Base-by-base conservation (phyloP, 2,797 vertebrate species). In the Urophycis tenuis region DNA sequence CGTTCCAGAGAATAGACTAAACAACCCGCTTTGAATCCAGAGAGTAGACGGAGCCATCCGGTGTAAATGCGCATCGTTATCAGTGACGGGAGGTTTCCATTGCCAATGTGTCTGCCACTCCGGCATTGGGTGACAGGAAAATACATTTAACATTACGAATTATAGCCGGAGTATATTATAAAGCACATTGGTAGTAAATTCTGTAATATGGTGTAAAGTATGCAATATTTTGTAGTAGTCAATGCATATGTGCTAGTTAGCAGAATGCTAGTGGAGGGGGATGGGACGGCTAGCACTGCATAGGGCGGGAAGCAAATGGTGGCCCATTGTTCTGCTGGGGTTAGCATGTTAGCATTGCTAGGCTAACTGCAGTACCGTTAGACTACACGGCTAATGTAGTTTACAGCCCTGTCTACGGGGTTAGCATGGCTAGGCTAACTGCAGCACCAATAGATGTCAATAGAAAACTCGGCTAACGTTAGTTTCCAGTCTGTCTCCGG, bases 231-330 rank as follows among this genome's bases (percentile, higher is more conserved):
- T 12, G 36, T 14, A 14, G 25, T 29, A 67, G 60, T 29, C 29
- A 17, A 5, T 74, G 15, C n/a, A n/a, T 64, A 14, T 29, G 15
- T 49, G 78, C 33, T 78, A 78, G 34, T 73, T 85, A 85, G 81
- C 81, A 49, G 14, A 53, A 35, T 34, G 84, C 75, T 83, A 81
- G 76, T 35, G 70, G 84, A 83, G 84, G 86, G 85, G 86, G 88
- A 86, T 84, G 86, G 88, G 82, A 80, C 71, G 60, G 85, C 80
- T 87, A 79, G 83, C 88, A 72, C 60, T 29, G 88, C 88, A 87
- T 87, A 91, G 90, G 92, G 92, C 92, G 92, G 91, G 92, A 93
- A 90, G 88, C 88, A 90, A 91, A 92, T 91, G 92, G 89, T 87
- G 91, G 88, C 77, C 89, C 90, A 91, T 93, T 93, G 92, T 93